phyloP scores from a whole-genome alignment of 2,888 invertebrate species.

The Nematopogon swammerdamellus region DNA sequence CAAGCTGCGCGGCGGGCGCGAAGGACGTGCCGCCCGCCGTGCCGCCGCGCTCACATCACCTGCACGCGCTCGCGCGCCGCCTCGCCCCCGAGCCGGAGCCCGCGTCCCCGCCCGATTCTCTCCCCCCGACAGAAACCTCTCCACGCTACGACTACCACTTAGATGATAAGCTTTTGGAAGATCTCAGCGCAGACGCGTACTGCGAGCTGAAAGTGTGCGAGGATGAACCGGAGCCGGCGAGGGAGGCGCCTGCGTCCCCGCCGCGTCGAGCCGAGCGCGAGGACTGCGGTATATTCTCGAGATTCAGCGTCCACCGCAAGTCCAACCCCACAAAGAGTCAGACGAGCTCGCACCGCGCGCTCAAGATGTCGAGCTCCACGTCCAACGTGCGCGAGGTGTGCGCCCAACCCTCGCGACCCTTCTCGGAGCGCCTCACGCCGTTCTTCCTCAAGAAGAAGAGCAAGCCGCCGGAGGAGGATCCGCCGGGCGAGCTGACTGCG shows the following conservation, averaged over 20 bases:
- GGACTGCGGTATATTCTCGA: conserved; percentile 32
- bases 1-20: conserved; percentile 27
- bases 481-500: conserved; percentile 35
- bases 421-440: conserved; percentile 44
- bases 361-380: conserved; percentile 43
- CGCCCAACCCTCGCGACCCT: conserved; percentile 27
- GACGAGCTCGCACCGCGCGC: conserved; percentile 23
- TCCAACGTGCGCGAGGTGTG: conserved; percentile 44
- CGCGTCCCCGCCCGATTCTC: neutral
- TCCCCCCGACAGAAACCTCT: too few relatives aligned
- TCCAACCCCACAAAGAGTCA: conserved; percentile 44
- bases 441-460: conserved; percentile 45
- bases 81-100: neutral
- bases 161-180: too few relatives aligned
- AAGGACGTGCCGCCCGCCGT: conserved; percentile 31
- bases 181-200: conserved; percentile 28
- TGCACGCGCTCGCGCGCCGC: conserved; percentile 7
- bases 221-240: conserved; percentile 21
- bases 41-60: conserved; percentile 24
- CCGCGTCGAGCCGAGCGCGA: conserved; percentile 12
- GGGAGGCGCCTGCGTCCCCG: conserved; percentile 1
- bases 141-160: too few relatives aligned
- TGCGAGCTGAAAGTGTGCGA: conserved; percentile 42
- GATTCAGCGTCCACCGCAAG: conserved; percentile 40
- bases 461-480: conserved; percentile 28